phyloP scores from a whole-genome alignment of 2,888 invertebrate genomes.

The Eurois occulta region DNA sequence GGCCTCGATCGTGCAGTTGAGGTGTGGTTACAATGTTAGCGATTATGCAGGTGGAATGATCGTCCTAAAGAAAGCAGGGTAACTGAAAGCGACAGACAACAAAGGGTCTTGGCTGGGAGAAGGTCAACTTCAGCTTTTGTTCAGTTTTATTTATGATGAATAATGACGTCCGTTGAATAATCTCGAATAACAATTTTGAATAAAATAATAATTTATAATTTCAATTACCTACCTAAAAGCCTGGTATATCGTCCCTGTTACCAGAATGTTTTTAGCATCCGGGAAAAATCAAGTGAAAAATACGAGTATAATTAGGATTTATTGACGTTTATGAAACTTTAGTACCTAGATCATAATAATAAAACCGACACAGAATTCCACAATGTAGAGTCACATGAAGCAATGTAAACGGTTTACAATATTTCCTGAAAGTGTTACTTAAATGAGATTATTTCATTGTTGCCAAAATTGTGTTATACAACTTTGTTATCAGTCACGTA shows the following conservation, averaged over 20 bases:
- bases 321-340: slow-evolving; percentile 8
- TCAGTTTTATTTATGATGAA: not conserved
- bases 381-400: slow-evolving; percentile 14
- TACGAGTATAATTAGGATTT: not conserved
- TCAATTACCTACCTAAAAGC: not conserved
- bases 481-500: slow-evolving; percentile 56
- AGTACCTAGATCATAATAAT: not conserved
- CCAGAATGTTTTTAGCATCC: not conserved
- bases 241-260: not conserved
- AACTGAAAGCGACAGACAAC: not conserved
- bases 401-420: slow-evolving; percentile 41
- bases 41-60: slow-evolving; percentile 44
- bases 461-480: slow-evolving; percentile 59
- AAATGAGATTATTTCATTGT: slow-evolving; percentile 49
- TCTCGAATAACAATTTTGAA: not conserved
- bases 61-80: not conserved
- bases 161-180: not conserved
- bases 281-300: slow-evolving; percentile 7
- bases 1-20: slow-evolving; percentile 73
- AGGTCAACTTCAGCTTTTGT: not conserved
- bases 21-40: slow-evolving; percentile 62
- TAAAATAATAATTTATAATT: not conserved
- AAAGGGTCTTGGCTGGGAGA: too few relatives aligned
- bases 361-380: slow-evolving; percentile 10
- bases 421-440: slow-evolving; percentile 56